A percentile compares a stretch with the other conserved stretches of the same genome.
Conservation (phyloP, 92 coral and sea anemone genomes). For the Palythoa heliodiscus region DNA sequence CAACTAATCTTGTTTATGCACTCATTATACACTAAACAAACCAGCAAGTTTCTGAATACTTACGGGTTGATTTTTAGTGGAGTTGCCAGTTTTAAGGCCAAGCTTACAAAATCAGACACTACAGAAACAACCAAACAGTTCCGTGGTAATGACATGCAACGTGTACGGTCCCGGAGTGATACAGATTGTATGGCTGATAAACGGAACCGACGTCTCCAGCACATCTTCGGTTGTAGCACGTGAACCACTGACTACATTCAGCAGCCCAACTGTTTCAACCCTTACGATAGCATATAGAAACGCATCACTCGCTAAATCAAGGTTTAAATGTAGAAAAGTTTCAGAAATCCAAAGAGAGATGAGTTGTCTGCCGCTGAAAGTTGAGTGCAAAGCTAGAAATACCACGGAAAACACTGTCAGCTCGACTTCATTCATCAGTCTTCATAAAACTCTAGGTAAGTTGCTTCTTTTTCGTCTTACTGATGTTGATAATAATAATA, state of each 20-base stretch:
- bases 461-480: not conserved
- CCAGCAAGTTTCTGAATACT: not conserved
- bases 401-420: not conserved
- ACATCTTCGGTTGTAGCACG: not conserved
- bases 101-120: constrained; percentile 5
- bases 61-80: not conserved
- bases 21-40: no score
- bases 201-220: constrained; percentile 1
- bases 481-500: not conserved
- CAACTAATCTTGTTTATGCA: no score
- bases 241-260: constrained; percentile 3
- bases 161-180: constrained; percentile 2
- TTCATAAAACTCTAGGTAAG: not conserved
- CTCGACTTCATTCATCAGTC: not conserved
- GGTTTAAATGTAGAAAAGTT: constrained; percentile 4
- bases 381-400: constrained; percentile 3
- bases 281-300: constrained; percentile 5
- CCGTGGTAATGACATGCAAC: constrained; percentile 29
- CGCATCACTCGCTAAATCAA: not conserved
- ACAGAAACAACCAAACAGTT: constrained; percentile 7
- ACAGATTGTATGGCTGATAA: constrained; percentile 4
- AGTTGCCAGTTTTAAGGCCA: constrained; percentile 20
- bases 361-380: constrained; percentile 1
- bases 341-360: not conserved
- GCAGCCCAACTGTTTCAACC: not conserved